phyloP scores from a whole-genome alignment of 2,113 vertebrate genomes.

The Ptilorrhoa leucosticta region DNA sequence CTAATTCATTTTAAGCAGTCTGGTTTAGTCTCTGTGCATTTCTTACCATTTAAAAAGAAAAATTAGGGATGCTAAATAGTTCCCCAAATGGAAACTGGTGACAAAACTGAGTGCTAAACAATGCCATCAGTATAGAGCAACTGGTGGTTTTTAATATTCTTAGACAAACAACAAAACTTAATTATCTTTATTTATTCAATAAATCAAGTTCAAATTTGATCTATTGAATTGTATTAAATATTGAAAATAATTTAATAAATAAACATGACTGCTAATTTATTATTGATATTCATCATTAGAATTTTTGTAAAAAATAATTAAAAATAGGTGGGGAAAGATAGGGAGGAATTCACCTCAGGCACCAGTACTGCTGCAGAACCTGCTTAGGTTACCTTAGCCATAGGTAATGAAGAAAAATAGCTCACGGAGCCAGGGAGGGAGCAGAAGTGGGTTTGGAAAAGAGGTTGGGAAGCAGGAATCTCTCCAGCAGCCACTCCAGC shows the following conservation, averaged over 20 bases:
- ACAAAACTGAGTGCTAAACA: conserved; percentile 18
- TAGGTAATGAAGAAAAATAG: background rate
- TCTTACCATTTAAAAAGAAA: background rate
- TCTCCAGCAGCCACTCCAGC: background rate
- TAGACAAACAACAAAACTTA: conserved; percentile 41
- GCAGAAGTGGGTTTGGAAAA: background rate
- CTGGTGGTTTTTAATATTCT: conserved; percentile 52
- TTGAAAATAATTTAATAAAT: conserved; percentile 67
- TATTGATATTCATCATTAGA: conserved; percentile 56
- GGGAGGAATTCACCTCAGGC: background rate
- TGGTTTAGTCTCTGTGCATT: background rate
- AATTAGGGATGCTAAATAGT: background rate
- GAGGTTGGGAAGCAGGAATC: background rate
- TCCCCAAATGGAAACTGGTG: background rate
- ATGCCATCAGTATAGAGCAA: background rate
- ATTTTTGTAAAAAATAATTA: conserved; percentile 40
- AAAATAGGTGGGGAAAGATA: background rate
- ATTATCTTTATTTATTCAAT: conserved; percentile 57
- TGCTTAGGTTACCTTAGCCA: background rate
- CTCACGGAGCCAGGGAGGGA: background rate
- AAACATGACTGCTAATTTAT: conserved; percentile 45
- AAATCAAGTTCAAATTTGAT: conserved; percentile 64
- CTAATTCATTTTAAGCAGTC: background rate
- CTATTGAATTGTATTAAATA: conserved; percentile 72
- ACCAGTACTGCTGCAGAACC: background rate